Percentiles rank a stretch among this genome's conserved stretches.
Conservation (phyloP, 2,888 invertebrate genomes). For the Drosophila robusta region DNA sequence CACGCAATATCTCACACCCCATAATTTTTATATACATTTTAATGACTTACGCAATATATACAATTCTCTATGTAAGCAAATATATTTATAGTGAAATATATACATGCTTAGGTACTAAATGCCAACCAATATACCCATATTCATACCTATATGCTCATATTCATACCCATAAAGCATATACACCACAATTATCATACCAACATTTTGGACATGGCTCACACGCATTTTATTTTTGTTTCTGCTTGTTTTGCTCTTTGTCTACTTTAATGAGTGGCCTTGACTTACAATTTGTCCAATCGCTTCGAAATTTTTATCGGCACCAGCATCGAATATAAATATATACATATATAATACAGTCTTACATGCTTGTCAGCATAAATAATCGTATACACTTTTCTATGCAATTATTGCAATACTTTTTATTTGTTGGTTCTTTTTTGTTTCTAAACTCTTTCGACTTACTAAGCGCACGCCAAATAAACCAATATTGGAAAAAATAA, state of each 20-base stretch:
- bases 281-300: constrained; percentile 31
- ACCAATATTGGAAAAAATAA: constrained; percentile 5
- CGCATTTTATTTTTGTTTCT: constrained; percentile 1
- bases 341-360: constrained; percentile 14
- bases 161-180: background rate
- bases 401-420: constrained; percentile 20
- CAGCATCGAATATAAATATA: constrained; percentile 31
- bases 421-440: constrained; percentile 5
- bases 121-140: constrained; percentile 8
- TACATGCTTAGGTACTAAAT: constrained; percentile 23
- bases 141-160: constrained; percentile 10
- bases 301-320: constrained; percentile 41
- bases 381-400: constrained; percentile 23
- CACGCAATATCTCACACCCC: background rate
- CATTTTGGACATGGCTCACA: constrained; percentile 19
- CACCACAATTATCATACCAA: constrained; percentile 4
- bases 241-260: constrained; percentile 24
- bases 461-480: constrained; percentile 44
- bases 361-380: constrained; percentile 21
- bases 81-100: constrained; percentile 22
- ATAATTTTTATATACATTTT: background rate
- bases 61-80: constrained; percentile 10
- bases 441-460: constrained; percentile 38
- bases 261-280: constrained; percentile 53
- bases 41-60: constrained; percentile 11